Conservation (phyloP, 2,888 invertebrate genomes). For the Chesias legatella region DNA sequence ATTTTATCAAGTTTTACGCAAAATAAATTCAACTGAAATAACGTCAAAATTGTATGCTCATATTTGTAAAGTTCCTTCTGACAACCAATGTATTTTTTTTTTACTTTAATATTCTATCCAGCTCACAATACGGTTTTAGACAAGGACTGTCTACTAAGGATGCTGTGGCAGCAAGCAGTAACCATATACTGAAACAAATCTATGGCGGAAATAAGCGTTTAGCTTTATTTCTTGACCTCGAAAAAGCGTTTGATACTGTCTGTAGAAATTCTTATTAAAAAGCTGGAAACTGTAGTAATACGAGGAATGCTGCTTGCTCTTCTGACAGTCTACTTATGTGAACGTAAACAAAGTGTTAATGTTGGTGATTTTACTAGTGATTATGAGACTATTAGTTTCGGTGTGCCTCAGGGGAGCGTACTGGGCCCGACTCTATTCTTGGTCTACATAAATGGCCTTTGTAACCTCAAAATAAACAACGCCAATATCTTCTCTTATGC, state of each 20-base stretch:
- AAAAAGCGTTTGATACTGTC: too few species aligned
- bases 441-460: too few species aligned
- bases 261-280: too few species aligned
- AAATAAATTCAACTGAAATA: too few species aligned
- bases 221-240: not conserved
- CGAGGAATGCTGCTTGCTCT: conserved; percentile 3
- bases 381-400: too few species aligned
- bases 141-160: conserved; percentile 9
- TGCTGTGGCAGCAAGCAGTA: conserved; percentile 1
- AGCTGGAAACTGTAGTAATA: too few species aligned
- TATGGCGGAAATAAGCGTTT: conserved; percentile 3
- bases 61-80: too few species aligned
- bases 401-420: too few species aligned
- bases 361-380: conserved; percentile 2
- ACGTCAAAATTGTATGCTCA: too few species aligned
- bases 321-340: not conserved
- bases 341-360: conserved; percentile 6
- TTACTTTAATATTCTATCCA: not conserved
- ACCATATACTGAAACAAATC: not conserved
- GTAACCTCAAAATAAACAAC: not conserved
- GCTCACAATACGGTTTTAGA: conserved; percentile 14
- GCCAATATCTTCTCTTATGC: not conserved
- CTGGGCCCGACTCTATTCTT: not conserved
- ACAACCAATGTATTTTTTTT: too few species aligned
- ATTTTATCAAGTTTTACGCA: too few species aligned